phyloP scores from a whole-genome alignment of 2,797 vertebrate species.

The Sebastes hopkinsi region DNA sequence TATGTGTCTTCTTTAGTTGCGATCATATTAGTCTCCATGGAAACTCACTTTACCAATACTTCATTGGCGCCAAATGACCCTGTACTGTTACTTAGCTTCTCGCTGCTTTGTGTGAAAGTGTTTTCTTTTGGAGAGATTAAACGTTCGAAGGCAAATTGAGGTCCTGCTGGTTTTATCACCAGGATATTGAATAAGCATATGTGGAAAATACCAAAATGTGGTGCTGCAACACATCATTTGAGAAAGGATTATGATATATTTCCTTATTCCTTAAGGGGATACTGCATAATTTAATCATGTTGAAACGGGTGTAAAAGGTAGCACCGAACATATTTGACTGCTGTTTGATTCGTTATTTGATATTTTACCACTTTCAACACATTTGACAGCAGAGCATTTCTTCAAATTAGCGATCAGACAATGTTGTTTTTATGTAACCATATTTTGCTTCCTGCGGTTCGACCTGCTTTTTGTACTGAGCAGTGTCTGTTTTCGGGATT shows the following conservation, averaged over 20 bases:
- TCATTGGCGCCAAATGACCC: constrained; percentile 74
- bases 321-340: background rate
- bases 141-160: constrained; percentile 63
- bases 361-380: background rate
- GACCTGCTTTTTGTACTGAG: background rate
- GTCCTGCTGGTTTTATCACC: constrained; percentile 60
- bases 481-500: constrained; percentile 36
- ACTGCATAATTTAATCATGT: constrained; percentile 32
- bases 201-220: constrained; percentile 36
- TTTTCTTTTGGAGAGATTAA: constrained; percentile 67
- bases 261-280: constrained; percentile 18
- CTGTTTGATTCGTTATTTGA: constrained; percentile 9
- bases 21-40: constrained; percentile 79
- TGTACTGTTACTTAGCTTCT: constrained; percentile 61
- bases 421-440: background rate
- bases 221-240: constrained; percentile 27
- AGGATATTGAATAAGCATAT: constrained; percentile 60
- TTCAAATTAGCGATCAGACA: background rate
- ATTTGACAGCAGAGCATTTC: background rate
- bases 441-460: constrained; percentile 7
- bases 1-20: constrained; percentile 54
- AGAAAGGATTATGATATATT: constrained; percentile 48
- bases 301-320: background rate
- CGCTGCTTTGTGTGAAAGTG: constrained; percentile 67
- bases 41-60: constrained; percentile 72